Percentiles rank a stretch among this genome's conserved stretches.
phyloP scores from a whole-genome alignment of 2,113 vertebrate genomes.

The Gambusia holbrooki region DNA sequence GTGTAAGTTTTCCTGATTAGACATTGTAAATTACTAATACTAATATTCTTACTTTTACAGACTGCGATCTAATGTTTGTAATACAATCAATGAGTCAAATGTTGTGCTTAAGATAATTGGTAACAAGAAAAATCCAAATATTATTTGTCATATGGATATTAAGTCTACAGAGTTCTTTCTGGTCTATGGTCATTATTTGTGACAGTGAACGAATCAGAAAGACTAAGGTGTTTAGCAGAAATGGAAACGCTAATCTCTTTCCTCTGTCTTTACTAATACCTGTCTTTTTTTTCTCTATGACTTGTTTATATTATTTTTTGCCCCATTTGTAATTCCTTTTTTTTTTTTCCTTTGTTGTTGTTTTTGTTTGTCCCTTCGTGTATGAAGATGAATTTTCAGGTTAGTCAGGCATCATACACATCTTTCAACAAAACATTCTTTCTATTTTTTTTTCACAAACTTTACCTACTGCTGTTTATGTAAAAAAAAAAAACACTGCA shows the following conservation, averaged over 20 bases:
- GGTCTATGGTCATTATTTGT: slow-evolving; percentile 4
- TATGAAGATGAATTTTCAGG: slow-evolving; percentile 76
- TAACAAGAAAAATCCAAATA: background rate
- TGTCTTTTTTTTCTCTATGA: slow-evolving; percentile 52
- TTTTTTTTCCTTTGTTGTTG: slow-evolving; percentile 64
- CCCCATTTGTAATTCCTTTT: slow-evolving; percentile 66
- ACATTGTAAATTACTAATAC: background rate
- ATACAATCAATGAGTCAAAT: background rate
- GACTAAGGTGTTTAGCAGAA: slow-evolving; percentile 21
- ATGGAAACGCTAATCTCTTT: slow-evolving; percentile 14
- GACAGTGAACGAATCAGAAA: slow-evolving; percentile 25
- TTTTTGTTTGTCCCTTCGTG: slow-evolving; percentile 68
- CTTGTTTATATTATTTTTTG: slow-evolving; percentile 35
- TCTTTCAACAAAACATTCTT: slow-evolving; percentile 28
- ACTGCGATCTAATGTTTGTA: background rate
- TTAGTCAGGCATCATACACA: slow-evolving; percentile 69
- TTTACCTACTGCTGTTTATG: slow-evolving; percentile 3
- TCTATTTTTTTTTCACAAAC: slow-evolving; percentile 9
- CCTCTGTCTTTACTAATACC: slow-evolving; percentile 47
- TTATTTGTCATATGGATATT: slow-evolving; percentile 11
- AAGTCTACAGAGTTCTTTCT: background rate
- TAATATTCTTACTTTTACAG: background rate
- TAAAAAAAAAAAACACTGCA: background rate
- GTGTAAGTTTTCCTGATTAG: background rate
- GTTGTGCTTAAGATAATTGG: background rate